Evolutionary conservation across 2,888 invertebrate species (phyloP).

Genomic region (Heliconius ismenius): DNA sequence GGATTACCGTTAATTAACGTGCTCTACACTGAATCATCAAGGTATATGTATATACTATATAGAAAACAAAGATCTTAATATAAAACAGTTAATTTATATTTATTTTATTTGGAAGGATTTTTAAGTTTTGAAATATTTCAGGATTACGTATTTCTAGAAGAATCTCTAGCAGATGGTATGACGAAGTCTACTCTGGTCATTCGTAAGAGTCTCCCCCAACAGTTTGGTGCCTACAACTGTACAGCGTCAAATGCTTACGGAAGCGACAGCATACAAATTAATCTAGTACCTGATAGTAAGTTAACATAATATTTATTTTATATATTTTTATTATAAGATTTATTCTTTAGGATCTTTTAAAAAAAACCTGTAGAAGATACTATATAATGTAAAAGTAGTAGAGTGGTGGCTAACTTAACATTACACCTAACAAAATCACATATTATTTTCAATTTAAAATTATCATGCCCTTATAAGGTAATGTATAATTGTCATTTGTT

Average conservation of each 20-base stretch:
- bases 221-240: constrained; percentile 92
- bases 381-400: neutral
- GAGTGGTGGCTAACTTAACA: neutral
- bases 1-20: too few species aligned
- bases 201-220: constrained; percentile 88
- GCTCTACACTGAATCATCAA: too few species aligned
- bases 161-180: constrained; percentile 88
- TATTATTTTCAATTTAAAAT: constrained; percentile 5
- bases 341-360: too few species aligned
- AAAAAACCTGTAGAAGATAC: neutral
- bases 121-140: constrained; percentile 53
- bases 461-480: neutral
- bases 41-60: too few species aligned
- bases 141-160: constrained; percentile 89
- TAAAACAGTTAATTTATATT: constrained; percentile 56
- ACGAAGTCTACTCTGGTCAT: constrained; percentile 92
- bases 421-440: neutral
- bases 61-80: too few species aligned
- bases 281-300: constrained; percentile 94
- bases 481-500: constrained; percentile 44
- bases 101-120: neutral
- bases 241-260: constrained; percentile 96
- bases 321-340: too few species aligned
- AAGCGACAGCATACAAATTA: constrained; percentile 90
- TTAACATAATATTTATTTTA: constrained; percentile 47